Conservation (phyloP, 1,140 invertebrate species). For the Uloborus diversus region DNA sequence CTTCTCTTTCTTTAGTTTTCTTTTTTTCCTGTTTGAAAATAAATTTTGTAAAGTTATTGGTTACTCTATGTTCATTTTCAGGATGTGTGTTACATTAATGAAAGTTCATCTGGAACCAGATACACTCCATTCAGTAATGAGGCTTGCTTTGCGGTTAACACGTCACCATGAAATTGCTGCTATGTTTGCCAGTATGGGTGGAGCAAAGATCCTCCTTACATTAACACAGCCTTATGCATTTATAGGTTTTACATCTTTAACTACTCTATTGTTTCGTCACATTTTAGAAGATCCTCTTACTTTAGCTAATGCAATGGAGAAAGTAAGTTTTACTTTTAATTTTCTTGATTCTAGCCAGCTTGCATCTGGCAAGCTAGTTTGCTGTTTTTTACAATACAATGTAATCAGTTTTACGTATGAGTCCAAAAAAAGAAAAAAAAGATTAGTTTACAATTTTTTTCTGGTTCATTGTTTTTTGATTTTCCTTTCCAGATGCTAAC, state of each 20-base stretch:
- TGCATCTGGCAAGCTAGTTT: too few relatives aligned
- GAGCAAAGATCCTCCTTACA: conserved; percentile 76
- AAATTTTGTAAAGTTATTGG: too few relatives aligned
- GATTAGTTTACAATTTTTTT: too few relatives aligned
- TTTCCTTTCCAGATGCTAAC: too few relatives aligned
- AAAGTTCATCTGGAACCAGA: conserved; percentile 77
- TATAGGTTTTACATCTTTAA: conserved; percentile 79
- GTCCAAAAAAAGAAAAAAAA: too few relatives aligned
- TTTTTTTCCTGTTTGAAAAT: too few relatives aligned
- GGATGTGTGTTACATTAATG: conserved; percentile 78
- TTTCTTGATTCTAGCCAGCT: neutral
- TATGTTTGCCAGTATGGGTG: conserved; percentile 79
- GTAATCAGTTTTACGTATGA: too few relatives aligned
- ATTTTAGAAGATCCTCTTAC: conserved; percentile 82
- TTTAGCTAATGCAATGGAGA: conserved; percentile 83
- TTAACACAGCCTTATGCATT: conserved; percentile 78
- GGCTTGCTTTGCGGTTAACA: conserved; percentile 80
- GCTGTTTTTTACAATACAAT: too few relatives aligned
- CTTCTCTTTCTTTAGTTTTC: too few relatives aligned
- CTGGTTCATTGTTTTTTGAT: too few relatives aligned
- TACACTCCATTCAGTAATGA: conserved; percentile 80
- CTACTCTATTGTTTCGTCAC: conserved; percentile 84
- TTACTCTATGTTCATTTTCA: conserved; percentile 25
- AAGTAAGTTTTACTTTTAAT: conserved; percentile 64
- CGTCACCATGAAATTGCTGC: conserved; percentile 79